Evolutionary conservation across 2,113 vertebrate genomes (phyloP).

Genomic region (Xenopus tropicalis): DNA sequence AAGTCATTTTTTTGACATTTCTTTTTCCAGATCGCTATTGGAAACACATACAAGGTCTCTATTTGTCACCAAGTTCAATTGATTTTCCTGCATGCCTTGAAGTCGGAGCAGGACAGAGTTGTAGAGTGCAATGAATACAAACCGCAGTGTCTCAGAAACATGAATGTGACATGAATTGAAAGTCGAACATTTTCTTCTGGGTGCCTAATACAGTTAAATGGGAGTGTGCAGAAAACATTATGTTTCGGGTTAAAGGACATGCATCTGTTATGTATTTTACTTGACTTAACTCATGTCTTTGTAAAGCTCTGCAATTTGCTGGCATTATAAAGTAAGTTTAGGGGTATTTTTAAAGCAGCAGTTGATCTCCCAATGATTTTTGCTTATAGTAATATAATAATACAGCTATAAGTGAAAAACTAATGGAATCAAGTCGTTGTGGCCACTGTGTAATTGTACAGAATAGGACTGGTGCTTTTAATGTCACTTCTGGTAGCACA

Average conservation of each 20-base stretch:
- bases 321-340: too few relatives aligned
- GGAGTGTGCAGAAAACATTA: background rate
- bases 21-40: slow-evolving; percentile 25
- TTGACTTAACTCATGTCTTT: too few relatives aligned
- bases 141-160: slow-evolving; percentile 30
- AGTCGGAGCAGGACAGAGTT: slow-evolving; percentile 27
- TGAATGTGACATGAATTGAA: slow-evolving; percentile 41
- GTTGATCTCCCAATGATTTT: too few relatives aligned
- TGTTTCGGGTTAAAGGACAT: background rate
- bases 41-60: slow-evolving; percentile 34
- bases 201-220: slow-evolving; percentile 20
- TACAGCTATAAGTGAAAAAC: too few relatives aligned
- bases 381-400: too few relatives aligned
- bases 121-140: slow-evolving; percentile 38
- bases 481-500: too few relatives aligned
- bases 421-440: too few relatives aligned
- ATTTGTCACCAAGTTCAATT: slow-evolving; percentile 33
- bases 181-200: slow-evolving; percentile 17
- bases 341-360: too few relatives aligned
- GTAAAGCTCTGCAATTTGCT: too few relatives aligned
- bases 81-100: slow-evolving; percentile 39
- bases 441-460: too few relatives aligned
- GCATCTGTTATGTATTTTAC: background rate
- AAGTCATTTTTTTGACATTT: slow-evolving; percentile 35
- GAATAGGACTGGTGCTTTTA: too few relatives aligned